Conservation (phyloP, 2,888 invertebrate species). For the Exephanes ischioxanthus region DNA sequence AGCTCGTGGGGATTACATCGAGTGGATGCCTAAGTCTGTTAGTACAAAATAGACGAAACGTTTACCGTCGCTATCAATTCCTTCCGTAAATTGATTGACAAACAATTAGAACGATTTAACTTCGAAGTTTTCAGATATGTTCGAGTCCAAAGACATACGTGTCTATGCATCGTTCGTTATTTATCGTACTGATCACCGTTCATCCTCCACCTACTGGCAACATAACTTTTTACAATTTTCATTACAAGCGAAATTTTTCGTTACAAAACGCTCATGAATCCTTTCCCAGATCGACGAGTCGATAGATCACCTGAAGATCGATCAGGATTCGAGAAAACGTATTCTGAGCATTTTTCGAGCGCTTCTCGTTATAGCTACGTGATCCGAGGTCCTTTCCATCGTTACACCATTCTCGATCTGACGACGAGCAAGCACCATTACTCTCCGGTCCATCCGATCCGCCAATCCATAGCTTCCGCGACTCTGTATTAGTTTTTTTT, state of each 20-base stretch:
- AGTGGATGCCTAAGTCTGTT: slow-evolving; percentile 35
- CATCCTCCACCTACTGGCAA: slow-evolving; percentile 24
- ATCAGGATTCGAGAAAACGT: slow-evolving; percentile 60
- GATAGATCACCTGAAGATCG: neutral
- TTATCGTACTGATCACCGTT: slow-evolving; percentile 3
- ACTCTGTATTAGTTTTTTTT: slow-evolving; percentile 57
- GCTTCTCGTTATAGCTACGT: slow-evolving; percentile 58
- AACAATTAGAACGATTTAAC: slow-evolving; percentile 37
- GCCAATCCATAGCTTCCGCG: slow-evolving; percentile 62
- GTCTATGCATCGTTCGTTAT: slow-evolving; percentile 27
- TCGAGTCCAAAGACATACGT: slow-evolving; percentile 46
- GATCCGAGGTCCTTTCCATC: slow-evolving; percentile 55
- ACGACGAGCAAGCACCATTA: slow-evolving; percentile 50
- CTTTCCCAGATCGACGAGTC: slow-evolving; percentile 30
- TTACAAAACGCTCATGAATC: slow-evolving; percentile 57
- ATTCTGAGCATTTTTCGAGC: slow-evolving; percentile 61
- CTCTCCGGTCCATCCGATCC: slow-evolving; percentile 64
- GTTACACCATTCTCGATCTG: slow-evolving; percentile 58
- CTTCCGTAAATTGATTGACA: slow-evolving; percentile 53
- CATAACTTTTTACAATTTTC: slow-evolving; percentile 52
- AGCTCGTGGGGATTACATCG: slow-evolving; percentile 34
- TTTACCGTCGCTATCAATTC: slow-evolving; percentile 60
- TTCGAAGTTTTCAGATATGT: slow-evolving; percentile 62
- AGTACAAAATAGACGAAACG: slow-evolving; percentile 62
- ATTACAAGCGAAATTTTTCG: slow-evolving; percentile 30